Conservation (phyloP, 2,888 invertebrate species). For the Tricholauxania praeusta region DNA sequence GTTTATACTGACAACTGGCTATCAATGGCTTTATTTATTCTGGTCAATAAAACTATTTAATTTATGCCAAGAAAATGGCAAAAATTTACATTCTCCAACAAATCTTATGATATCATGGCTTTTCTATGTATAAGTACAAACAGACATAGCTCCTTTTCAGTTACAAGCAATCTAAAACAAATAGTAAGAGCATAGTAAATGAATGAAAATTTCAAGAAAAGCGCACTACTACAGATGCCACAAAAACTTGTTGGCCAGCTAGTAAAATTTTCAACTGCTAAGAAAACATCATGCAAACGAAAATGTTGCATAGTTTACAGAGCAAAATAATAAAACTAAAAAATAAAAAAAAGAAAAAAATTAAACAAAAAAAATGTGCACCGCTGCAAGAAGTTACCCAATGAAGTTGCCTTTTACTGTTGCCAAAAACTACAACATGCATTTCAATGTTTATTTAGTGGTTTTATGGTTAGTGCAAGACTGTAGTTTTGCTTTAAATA, state of each 20-base stretch:
- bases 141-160: too few relatives aligned
- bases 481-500: too few relatives aligned
- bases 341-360: background rate
- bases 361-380: background rate
- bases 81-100: background rate
- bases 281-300: background rate
- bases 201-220: background rate
- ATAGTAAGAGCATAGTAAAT: background rate
- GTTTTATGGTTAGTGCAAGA: too few relatives aligned
- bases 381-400: too few relatives aligned
- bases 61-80: constrained; percentile 9
- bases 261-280: background rate
- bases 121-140: too few relatives aligned
- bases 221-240: background rate
- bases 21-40: constrained; percentile 13
- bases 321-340: constrained; percentile 5
- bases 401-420: too few relatives aligned
- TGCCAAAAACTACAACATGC: too few relatives aligned
- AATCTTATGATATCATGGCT: too few relatives aligned
- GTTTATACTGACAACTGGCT: background rate
- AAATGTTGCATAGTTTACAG: background rate
- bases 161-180: background rate
- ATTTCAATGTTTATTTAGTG: too few relatives aligned
- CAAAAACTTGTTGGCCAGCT: background rate
- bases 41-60: constrained; percentile 21